Evolutionary conservation across 2,888 invertebrate genomes (phyloP).

Genomic region (Drosophila sordidula): DNA sequence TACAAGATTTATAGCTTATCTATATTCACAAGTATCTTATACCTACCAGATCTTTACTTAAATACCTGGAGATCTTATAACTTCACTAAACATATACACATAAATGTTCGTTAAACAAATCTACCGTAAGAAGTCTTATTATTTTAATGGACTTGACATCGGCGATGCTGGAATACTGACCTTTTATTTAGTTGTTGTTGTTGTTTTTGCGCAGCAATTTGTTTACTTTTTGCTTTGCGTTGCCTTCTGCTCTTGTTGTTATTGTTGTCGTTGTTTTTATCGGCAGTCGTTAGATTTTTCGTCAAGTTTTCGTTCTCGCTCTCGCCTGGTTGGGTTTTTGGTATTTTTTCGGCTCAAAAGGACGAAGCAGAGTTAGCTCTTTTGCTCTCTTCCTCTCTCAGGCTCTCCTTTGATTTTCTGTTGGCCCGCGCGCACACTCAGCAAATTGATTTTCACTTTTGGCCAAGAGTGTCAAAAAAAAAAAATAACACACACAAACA

Average conservation of each 20-base stretch:
- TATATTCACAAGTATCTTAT: neutral
- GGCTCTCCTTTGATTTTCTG: constrained; percentile 22
- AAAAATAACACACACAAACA: constrained; percentile 44
- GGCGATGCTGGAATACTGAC: constrained; percentile 56
- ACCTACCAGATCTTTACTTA: too few relatives aligned
- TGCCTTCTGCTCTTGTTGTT: constrained; percentile 28
- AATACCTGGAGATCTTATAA: neutral
- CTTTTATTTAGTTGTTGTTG: constrained; percentile 49
- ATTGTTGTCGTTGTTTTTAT: constrained; percentile 46
- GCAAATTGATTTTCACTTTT: constrained; percentile 78
- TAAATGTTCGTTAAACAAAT: neutral
- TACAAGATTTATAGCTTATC: too few relatives aligned
- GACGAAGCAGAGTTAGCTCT: constrained; percentile 44
- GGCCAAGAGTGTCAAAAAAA: constrained; percentile 75
- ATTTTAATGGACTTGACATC: constrained; percentile 2
- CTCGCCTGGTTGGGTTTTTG: constrained; percentile 55
- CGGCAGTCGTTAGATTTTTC: constrained; percentile 55
- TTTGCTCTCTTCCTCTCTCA: constrained; percentile 19
- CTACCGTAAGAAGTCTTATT: constrained; percentile 7
- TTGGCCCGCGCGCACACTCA: constrained; percentile 71
- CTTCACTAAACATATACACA: neutral
- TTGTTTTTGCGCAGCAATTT: constrained; percentile 54
- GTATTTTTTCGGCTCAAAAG: constrained; percentile 52
- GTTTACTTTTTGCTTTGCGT: constrained; percentile 67
- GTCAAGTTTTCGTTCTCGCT: constrained; percentile 57